Evolutionary conservation across 2,797 vertebrate genomes (phyloP), one percentile per base, ranked within the genome.

Genomic region (Phalloptychus januarius): DNA sequence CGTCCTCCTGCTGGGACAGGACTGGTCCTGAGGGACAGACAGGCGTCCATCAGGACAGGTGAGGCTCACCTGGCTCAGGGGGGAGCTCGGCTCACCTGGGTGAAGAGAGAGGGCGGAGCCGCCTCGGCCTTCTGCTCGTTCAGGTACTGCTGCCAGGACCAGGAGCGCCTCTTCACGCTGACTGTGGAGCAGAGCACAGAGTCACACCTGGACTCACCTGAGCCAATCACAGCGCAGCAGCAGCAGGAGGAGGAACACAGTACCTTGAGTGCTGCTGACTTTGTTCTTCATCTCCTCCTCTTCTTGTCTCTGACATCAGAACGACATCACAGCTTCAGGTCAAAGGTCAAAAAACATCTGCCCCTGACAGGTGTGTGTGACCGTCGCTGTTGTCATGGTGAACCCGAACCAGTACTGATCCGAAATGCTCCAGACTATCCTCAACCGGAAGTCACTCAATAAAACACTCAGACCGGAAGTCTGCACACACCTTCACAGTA

Each of bases 121-220:
- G 93, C 92, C 48, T 92, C 87, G 5, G 92, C 87, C 31, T 90
- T 86, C 77, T 95, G 89, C 48, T 96, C 93, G 0, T 93, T 93
- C 79, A 96, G 87, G 80, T 95, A 95, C 73, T 91, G 92, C 83
- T 95, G 93, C 96, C 96, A 96, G 8, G 93, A 95, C 95, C 95
- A 96, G 46, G 86, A 90, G 1, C 77, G 81, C 38, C 82, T 86
- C 92, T 93, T 93, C 79, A 93, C 92, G 75, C 86, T 87, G 87
- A 85, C 93, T 91, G 74, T 74, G n/a, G 67, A 72, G 15, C 61
- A 38, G 56, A 31, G 73, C 56, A 71, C 13, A 70, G 25, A 2
- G 15, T 61, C 56, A 58, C 56, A 61, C 13, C 56, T 33, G n/a
- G n/a, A 6, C 15, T 18, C 56, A 33, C 28, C 56, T 56, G 25